phyloP scores from a whole-genome alignment of 2,113 vertebrate species.

The Eptesicus fuscus region DNA sequence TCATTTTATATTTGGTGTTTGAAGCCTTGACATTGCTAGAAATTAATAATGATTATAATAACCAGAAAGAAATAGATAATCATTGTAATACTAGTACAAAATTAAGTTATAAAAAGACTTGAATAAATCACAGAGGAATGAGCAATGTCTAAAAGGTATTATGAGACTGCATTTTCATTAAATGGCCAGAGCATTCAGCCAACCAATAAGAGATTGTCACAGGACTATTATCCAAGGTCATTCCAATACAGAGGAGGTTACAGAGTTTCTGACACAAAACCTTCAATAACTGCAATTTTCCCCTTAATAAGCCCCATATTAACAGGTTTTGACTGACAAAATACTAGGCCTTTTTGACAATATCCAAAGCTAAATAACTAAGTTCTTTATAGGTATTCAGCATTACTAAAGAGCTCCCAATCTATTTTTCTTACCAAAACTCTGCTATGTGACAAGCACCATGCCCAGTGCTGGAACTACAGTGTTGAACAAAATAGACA shows the following conservation, averaged over 20 bases:
- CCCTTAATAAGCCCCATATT: not conserved
- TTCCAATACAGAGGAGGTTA: not conserved
- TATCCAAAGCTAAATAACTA: not conserved
- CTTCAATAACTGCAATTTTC: not conserved
- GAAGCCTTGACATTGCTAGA: slow-evolving; percentile 10
- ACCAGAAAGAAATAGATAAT: slow-evolving; percentile 17
- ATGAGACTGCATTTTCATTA: slow-evolving; percentile 9
- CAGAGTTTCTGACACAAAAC: not conserved
- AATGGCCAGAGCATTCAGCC: not conserved
- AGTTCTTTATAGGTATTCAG: not conserved
- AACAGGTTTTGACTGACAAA: not conserved
- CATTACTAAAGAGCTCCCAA: not conserved
- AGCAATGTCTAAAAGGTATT: slow-evolving; percentile 6
- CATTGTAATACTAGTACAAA: slow-evolving; percentile 7
- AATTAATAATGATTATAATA: slow-evolving; percentile 35
- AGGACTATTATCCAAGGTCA: not conserved
- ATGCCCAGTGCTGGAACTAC: not conserved
- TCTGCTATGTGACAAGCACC: not conserved
- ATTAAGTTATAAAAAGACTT: slow-evolving; percentile 35
- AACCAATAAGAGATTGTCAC: not conserved
- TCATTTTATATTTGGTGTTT: slow-evolving; percentile 33
- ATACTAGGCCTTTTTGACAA: not conserved
- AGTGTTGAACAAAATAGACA: not conserved
- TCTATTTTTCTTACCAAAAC: not conserved
- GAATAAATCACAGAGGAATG: slow-evolving; percentile 42